phyloP scores from a whole-genome alignment of 2,113 vertebrate species.

The Hyaena hyaena region DNA sequence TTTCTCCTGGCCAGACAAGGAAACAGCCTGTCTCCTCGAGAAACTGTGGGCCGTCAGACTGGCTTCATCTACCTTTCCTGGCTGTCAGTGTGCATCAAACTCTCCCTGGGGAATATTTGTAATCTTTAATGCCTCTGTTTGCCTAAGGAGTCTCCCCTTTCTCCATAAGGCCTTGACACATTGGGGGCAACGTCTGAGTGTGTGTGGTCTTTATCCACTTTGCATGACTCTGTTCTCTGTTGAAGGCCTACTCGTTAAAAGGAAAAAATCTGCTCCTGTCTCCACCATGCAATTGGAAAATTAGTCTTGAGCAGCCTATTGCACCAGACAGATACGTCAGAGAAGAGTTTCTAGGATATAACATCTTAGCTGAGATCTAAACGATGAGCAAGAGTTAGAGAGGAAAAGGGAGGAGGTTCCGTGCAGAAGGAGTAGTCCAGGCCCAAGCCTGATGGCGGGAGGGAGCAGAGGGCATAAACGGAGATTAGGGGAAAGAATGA shows the following conservation, averaged over 20 bases:
- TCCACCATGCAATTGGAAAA: not conserved
- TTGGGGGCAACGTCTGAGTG: not conserved
- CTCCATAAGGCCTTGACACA: not conserved
- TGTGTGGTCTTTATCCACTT: not conserved
- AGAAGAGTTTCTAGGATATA: not conserved
- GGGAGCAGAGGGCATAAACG: not conserved
- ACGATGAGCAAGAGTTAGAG: not conserved
- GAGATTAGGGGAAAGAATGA: not conserved
- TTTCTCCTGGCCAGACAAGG: not conserved
- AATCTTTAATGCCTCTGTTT: not conserved
- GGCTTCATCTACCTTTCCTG: not conserved
- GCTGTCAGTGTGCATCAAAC: not conserved
- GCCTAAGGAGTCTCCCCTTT: not conserved
- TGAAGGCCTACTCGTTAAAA: not conserved
- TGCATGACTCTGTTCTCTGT: not conserved
- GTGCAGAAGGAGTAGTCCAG: not conserved
- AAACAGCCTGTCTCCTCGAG: not conserved
- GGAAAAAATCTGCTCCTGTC: not conserved
- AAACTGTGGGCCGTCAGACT: not conserved
- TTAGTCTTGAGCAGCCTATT: not conserved
- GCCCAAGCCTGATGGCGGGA: not conserved
- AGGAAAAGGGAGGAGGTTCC: not conserved
- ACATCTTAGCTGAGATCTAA: not conserved
- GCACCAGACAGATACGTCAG: not conserved
- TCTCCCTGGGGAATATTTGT: not conserved